Conservation (phyloP, 2,888 invertebrate genomes). For the Chaetogeoica ovagalla region DNA sequence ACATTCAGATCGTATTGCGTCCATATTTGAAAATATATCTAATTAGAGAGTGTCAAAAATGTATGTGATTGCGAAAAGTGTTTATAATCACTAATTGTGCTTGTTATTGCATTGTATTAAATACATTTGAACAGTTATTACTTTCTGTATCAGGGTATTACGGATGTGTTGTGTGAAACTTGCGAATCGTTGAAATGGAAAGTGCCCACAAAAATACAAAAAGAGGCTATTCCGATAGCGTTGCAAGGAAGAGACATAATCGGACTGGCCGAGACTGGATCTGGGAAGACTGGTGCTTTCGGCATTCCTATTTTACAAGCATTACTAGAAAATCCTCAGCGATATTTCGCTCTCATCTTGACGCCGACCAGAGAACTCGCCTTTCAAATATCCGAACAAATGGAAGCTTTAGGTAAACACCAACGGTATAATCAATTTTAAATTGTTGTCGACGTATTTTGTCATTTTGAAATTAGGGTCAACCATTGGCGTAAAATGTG, state of each 20-base stretch:
- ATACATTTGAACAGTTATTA: neutral
- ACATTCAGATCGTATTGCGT: too few species aligned
- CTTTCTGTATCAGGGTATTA: constrained; percentile 72
- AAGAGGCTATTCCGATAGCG: constrained; percentile 89
- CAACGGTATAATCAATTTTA: neutral
- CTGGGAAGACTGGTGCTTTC: constrained; percentile 97
- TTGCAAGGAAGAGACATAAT: constrained; percentile 83
- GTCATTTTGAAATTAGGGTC: constrained; percentile 65
- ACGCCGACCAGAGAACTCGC: constrained; percentile 98
- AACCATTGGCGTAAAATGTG: constrained; percentile 90
- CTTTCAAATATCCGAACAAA: constrained; percentile 97
- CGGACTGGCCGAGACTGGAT: constrained; percentile 81
- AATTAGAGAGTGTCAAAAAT: too few species aligned
- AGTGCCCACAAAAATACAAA: constrained; percentile 90
- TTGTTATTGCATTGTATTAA: too few species aligned
- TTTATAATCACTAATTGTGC: too few species aligned
- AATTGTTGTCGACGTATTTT: neutral
- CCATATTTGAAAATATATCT: too few species aligned
- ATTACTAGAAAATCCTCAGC: constrained; percentile 85
- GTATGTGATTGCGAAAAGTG: too few species aligned
- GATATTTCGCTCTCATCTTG: constrained; percentile 88
- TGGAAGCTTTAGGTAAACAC: constrained; percentile 85
- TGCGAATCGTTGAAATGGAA: constrained; percentile 94
- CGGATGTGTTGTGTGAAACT: constrained; percentile 87
- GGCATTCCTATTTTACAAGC: constrained; percentile 93